These are phyloP conservation scores for Pentalonia nigronervosa DNA, from an alignment of 1,140 invertebrate species.

Conservation along the genomic window DNA sequence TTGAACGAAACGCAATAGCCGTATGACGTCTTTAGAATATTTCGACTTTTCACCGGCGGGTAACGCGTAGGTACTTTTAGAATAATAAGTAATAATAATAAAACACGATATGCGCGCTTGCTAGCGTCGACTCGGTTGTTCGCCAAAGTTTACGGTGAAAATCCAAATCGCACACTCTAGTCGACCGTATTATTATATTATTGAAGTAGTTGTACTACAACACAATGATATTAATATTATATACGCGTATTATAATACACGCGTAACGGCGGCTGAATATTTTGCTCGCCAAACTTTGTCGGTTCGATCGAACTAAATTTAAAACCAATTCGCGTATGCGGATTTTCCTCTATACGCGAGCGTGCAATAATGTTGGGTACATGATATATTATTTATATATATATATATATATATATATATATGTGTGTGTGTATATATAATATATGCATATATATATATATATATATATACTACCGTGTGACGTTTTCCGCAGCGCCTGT, in stretches of 20 bases:
- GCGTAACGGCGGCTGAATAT: not conserved
- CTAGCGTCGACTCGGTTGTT: not conserved
- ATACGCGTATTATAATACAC: not conserved
- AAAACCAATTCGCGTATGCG: not conserved
- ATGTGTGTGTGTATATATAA: no score
- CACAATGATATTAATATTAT: not conserved
- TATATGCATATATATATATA: no score
- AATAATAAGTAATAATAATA: not conserved
- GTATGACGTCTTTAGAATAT: not conserved
- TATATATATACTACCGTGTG: no score
- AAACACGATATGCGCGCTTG: not conserved
- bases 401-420: no score
- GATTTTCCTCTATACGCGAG: no score
- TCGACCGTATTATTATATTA: not conserved
- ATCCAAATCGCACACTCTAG: not conserved
- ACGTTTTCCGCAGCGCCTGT: not conserved
- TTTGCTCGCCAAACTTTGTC: not conserved
- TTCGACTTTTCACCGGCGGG: not conserved
- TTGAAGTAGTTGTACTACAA: not conserved
- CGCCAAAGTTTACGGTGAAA: not conserved
- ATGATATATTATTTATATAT: no score
- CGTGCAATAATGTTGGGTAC: no score
- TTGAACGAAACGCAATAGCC: not conserved
- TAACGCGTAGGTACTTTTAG: not conserved
- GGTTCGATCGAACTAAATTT: not conserved